Conservation (phyloP, 2,888 invertebrate genomes). For the Helicoverpa assulta region DNA sequence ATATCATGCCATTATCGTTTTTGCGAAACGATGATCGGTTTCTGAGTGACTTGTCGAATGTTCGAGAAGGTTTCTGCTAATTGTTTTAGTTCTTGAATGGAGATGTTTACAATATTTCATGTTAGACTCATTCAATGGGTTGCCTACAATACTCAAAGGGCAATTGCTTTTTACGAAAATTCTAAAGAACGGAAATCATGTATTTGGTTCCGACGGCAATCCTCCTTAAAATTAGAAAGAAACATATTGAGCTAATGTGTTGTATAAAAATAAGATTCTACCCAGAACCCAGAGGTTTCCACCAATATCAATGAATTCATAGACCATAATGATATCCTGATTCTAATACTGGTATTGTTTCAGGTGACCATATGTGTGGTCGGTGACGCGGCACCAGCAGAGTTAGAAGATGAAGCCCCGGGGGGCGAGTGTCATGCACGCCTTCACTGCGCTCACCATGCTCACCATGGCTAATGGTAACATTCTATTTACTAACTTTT, state of each 20-base stretch:
- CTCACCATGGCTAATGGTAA: conserved; percentile 95
- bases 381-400: conserved; percentile 77
- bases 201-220: background rate
- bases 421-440: conserved; percentile 93
- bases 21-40: conserved; percentile 64
- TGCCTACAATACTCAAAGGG: background rate
- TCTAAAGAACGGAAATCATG: background rate
- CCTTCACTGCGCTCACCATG: conserved; percentile 95
- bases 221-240: too few species aligned
- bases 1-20: conserved; percentile 66
- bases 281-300: too few species aligned
- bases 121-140: background rate
- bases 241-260: too few species aligned
- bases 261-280: too few species aligned
- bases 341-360: conserved; percentile 11
- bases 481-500: background rate
- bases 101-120: conserved; percentile 9
- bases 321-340: too few species aligned
- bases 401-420: conserved; percentile 88
- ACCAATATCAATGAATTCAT: too few species aligned
- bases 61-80: background rate
- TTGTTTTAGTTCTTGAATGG: conserved; percentile 7
- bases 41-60: conserved; percentile 23
- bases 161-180: background rate
- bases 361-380: conserved; percentile 82